A percentile compares a stretch with the other conserved stretches of the same genome.
Conservation (phyloP, 1,140 invertebrate species). For the Atopsyche davidsoni region DNA sequence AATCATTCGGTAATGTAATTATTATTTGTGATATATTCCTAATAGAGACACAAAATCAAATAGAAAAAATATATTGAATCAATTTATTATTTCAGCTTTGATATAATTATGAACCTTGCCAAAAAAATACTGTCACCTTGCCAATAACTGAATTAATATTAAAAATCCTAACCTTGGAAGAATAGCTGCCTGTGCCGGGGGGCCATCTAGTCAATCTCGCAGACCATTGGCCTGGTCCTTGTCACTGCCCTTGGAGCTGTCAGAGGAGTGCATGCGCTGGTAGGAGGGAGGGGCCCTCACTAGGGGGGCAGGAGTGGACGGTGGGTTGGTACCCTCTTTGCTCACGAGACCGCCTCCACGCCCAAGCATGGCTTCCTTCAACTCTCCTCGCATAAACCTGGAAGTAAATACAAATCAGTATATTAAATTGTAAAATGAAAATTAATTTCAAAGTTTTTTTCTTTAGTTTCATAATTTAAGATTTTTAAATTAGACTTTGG, state of each 20-base stretch:
- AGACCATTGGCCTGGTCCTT: conserved; percentile 47
- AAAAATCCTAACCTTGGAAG: conserved; percentile 40
- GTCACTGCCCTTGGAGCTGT: conserved; percentile 65
- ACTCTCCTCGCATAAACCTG: conserved; percentile 77
- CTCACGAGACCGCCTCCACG: conserved; percentile 41
- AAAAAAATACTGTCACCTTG: no score
- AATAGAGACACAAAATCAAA: no score
- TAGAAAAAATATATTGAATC: no score
- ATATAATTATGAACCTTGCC: no score
- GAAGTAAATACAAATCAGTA: conserved; percentile 19
- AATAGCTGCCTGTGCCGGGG: conserved; percentile 48
- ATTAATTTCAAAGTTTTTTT: no score
- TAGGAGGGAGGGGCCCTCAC: conserved; percentile 63
- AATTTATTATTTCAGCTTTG: no score
- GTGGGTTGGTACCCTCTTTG: conserved; percentile 52
- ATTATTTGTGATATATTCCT: no score
- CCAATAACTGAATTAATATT: no score
- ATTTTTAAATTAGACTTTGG: no score
- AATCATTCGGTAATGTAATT: no score
- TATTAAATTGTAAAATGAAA: conserved; percentile 8
- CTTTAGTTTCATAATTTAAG: no score
- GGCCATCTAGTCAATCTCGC: conserved; percentile 67
- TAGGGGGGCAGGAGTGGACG: conserved; percentile 59
- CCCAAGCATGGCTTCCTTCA: conserved; percentile 45
- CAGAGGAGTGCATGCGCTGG: conserved; percentile 80